phyloP scores from a whole-genome alignment of 2,888 invertebrate species.

The Cheilosia vernalis region DNA sequence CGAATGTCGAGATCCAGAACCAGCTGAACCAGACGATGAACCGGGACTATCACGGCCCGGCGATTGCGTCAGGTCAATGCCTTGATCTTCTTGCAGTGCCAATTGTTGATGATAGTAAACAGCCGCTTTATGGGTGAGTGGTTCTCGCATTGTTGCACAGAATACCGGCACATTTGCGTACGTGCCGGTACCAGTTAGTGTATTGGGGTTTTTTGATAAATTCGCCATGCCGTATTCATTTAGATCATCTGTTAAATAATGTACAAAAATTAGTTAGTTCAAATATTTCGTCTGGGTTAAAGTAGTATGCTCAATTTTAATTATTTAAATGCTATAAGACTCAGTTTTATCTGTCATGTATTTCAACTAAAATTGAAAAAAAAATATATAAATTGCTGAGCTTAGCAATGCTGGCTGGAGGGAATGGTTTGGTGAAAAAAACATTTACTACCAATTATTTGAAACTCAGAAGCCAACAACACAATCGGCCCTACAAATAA shows the following conservation, averaged over 20 bases:
- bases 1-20: constrained; percentile 94
- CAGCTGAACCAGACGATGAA: constrained; percentile 93
- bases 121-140: constrained; percentile 90
- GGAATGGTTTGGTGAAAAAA: too few relatives aligned
- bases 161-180: constrained; percentile 85
- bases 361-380: too few relatives aligned
- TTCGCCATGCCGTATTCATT: constrained; percentile 81
- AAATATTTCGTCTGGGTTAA: constrained; percentile 11
- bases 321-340: too few relatives aligned
- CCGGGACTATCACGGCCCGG: constrained; percentile 97
- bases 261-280: not conserved
- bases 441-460: too few relatives aligned
- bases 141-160: constrained; percentile 85
- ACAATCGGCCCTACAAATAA: too few relatives aligned
- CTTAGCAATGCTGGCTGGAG: too few relatives aligned
- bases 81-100: constrained; percentile 93
- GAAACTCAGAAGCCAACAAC: too few relatives aligned
- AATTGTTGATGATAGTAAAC: constrained; percentile 92
- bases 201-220: constrained; percentile 78
- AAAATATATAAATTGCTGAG: too few relatives aligned
- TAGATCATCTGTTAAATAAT: constrained; percentile 62
- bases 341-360: too few relatives aligned
- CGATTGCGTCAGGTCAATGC: constrained; percentile 95
- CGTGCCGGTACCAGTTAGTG: constrained; percentile 65
- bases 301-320: not conserved